These are phyloP conservation scores for Caenorhabditis sp. DNA, from an alignment of 2,888 invertebrate species.

Conservation along the genomic window DNA sequence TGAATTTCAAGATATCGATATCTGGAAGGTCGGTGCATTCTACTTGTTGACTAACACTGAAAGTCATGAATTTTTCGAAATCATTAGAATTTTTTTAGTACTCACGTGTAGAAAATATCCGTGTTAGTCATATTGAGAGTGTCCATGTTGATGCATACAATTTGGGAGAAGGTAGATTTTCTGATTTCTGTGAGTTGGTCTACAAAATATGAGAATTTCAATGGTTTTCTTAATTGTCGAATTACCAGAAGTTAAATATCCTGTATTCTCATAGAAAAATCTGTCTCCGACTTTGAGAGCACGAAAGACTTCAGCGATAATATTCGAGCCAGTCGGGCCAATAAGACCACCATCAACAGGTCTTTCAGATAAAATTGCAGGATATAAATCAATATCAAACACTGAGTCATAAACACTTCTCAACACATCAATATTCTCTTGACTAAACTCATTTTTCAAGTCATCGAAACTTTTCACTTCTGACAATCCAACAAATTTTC, in stretches of 20 bases:
- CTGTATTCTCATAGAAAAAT: slow-evolving; percentile 50
- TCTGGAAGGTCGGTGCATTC: background rate
- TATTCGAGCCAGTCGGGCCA: slow-evolving; percentile 49
- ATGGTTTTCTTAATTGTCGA: too few species aligned
- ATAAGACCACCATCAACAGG: slow-evolving; percentile 43
- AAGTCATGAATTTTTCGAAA: background rate
- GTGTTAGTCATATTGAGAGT: background rate
- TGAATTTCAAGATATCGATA: background rate
- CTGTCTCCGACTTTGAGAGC: slow-evolving; percentile 50
- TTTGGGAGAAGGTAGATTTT: background rate
- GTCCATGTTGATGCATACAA: background rate
- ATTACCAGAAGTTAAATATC: slow-evolving; percentile 12
- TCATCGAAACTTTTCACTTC: slow-evolving; percentile 37
- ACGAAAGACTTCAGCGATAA: slow-evolving; percentile 53
- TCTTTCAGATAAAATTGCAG: slow-evolving; percentile 51
- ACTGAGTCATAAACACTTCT: slow-evolving; percentile 41
- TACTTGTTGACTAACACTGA: background rate
- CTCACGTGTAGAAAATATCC: background rate
- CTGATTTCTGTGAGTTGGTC: background rate
- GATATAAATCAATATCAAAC: slow-evolving; percentile 52
- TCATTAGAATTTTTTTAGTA: background rate
- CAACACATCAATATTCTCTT: slow-evolving; percentile 36
- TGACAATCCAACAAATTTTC: slow-evolving; percentile 32
- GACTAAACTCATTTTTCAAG: slow-evolving; percentile 30
- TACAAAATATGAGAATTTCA: too few species aligned